Conservation (phyloP, 2,797 vertebrate genomes). For the Cynopterus sphinx region DNA sequence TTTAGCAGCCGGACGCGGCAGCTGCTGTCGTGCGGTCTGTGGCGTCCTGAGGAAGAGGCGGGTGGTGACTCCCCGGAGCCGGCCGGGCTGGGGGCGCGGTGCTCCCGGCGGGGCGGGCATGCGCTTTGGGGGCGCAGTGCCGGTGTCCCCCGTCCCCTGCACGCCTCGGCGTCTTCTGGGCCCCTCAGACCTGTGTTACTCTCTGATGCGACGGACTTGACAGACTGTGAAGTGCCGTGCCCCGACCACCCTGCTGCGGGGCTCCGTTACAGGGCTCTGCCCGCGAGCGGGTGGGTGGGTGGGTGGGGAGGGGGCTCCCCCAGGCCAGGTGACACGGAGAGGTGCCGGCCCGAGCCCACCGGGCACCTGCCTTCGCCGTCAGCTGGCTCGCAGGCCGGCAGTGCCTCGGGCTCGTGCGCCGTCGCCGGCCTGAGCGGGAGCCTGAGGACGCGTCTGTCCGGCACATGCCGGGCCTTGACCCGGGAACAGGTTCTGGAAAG, state of each 20-base stretch:
- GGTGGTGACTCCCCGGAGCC: not conserved
- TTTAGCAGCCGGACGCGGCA: rapidly evolving
- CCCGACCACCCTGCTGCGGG: rapidly evolving
- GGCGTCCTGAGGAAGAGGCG: not conserved
- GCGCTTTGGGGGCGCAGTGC: no score
- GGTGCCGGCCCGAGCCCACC: no score
- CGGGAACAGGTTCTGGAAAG: not conserved
- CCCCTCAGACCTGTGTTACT: not conserved
- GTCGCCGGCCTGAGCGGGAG: no score
- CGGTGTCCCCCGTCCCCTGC: not conserved
- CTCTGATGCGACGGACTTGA: rapidly evolving
- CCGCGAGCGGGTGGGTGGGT: rapidly evolving
- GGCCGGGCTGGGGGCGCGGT: not conserved
- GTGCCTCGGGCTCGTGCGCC: no score
- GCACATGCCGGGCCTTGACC: not conserved
- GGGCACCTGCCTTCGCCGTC: no score
- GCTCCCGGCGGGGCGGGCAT: no score
- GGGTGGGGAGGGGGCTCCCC: not conserved
- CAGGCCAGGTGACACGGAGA: not conserved
- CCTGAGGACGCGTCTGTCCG: rapidly evolving
- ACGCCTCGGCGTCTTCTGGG: no score
- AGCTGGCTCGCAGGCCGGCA: no score
- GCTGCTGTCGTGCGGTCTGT: rapidly evolving
- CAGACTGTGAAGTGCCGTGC: not conserved
- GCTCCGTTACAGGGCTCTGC: not conserved